phyloP scores from a whole-genome alignment of 2,797 vertebrate species.

The Geotrypetes seraphini region DNA sequence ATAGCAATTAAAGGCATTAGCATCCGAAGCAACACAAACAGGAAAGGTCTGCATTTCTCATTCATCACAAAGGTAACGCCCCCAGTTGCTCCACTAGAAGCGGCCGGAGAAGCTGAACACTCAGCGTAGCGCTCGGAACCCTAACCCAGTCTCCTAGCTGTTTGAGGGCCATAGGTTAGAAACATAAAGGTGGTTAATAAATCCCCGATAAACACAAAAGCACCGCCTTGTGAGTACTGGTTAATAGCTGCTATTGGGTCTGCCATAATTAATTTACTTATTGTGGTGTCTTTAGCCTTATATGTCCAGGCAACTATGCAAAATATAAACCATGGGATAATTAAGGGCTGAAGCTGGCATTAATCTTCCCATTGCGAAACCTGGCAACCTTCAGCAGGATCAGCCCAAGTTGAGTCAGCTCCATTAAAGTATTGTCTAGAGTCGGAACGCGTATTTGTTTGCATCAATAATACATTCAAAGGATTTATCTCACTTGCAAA shows the following conservation, averaged over 20 bases:
- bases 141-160: too few species aligned
- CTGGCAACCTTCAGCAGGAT: constrained; percentile 56
- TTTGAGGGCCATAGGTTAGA: too few species aligned
- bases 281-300: constrained; percentile 9
- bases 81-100: too few species aligned
- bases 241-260: too few species aligned
- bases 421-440: constrained; percentile 71
- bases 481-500: constrained; percentile 79
- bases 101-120: too few species aligned
- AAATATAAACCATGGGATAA: constrained; percentile 61
- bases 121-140: too few species aligned
- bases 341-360: constrained; percentile 71
- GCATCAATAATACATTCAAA: constrained; percentile 73
- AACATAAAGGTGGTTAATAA: too few species aligned
- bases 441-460: constrained; percentile 67
- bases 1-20: constrained; percentile 12
- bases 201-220: too few species aligned
- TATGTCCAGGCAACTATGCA: constrained; percentile 10
- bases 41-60: neutral
- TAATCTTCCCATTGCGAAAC: constrained; percentile 49
- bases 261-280: constrained; percentile 28
- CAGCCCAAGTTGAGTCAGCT: constrained; percentile 59
- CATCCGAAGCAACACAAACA: constrained; percentile 6
- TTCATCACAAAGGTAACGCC: too few species aligned
- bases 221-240: too few species aligned